These are phyloP conservation scores for Engystomops pustulosus DNA, from an alignment of 2,113 vertebrate species.

Conservation along the genomic window DNA sequence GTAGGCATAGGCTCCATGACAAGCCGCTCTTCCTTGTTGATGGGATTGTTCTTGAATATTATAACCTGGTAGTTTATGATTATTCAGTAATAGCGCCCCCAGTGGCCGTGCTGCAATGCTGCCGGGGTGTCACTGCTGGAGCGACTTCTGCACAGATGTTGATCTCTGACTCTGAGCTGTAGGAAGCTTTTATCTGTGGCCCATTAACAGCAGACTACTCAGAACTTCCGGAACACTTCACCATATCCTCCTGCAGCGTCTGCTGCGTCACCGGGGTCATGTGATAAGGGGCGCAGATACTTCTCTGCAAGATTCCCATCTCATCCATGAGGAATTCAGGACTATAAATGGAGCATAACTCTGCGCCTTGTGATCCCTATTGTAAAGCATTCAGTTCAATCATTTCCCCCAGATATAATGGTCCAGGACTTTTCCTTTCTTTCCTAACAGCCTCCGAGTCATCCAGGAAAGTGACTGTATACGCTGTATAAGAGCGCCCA, in stretches of 20 bases:
- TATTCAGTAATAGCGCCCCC: background rate
- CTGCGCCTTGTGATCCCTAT: background rate
- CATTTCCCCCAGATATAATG: background rate
- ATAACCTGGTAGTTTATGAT: background rate
- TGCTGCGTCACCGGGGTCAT: background rate
- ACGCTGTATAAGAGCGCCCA: too few species aligned
- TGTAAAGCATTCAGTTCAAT: constrained; percentile 1
- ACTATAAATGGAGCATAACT: background rate
- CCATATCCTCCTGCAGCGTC: constrained; percentile 48
- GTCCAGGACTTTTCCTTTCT: background rate
- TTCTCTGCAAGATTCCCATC: too few species aligned
- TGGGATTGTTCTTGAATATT: too few species aligned
- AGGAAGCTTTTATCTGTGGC: constrained; percentile 32
- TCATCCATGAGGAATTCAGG: constrained; percentile 2
- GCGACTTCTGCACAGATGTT: background rate
- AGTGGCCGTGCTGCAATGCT: background rate
- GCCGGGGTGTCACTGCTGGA: background rate
- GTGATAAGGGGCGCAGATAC: background rate
- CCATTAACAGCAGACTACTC: constrained; percentile 5
- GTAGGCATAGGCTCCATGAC: too few species aligned
- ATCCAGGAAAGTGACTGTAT: background rate
- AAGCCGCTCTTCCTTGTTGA: too few species aligned
- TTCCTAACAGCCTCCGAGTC: background rate
- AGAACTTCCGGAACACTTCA: constrained; percentile 37
- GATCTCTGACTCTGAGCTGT: background rate